These are phyloP conservation scores for Diacarnus erythraeanus DNA, from an alignment of 37 sponge, comb jelly and placozoan species.

Conservation along the genomic window DNA sequence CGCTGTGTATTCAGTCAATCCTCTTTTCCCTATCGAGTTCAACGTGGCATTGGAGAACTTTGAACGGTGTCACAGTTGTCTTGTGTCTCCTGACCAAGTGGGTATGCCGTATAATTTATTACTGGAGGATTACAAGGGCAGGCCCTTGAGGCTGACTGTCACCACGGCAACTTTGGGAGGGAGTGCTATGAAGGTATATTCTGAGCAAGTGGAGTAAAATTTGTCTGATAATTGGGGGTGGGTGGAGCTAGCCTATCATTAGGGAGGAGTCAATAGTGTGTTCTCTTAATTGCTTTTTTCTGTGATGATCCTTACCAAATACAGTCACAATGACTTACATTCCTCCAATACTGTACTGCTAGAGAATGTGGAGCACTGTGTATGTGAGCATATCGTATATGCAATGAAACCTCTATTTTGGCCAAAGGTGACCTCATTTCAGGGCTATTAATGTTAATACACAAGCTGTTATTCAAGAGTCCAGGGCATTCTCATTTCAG, in stretches of 20 bases:
- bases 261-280: too few species aligned
- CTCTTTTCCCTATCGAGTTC: conserved; percentile 25
- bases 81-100: conserved; percentile 28
- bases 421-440: too few species aligned
- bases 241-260: background rate
- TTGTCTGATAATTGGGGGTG: background rate
- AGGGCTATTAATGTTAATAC: too few species aligned
- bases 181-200: conserved; percentile 46
- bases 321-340: too few species aligned
- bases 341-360: too few species aligned
- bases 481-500: too few species aligned
- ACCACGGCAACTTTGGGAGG: conserved; percentile 39
- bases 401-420: too few species aligned
- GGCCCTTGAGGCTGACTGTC: conserved; percentile 49
- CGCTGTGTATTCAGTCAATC: conserved; percentile 48
- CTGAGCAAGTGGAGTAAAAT: background rate
- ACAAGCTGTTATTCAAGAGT: too few species aligned
- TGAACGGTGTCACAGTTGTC: conserved; percentile 31
- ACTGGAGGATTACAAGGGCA: conserved; percentile 8
- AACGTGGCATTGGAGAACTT: conserved; percentile 52
- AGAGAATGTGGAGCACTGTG: too few species aligned
- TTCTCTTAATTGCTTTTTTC: too few species aligned
- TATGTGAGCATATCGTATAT: too few species aligned
- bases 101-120: conserved; percentile 33
- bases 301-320: too few species aligned